Percentiles rank a stretch among this genome's conserved stretches.
These are phyloP conservation scores for Lagria hirta DNA, from an alignment of 2,888 invertebrate genomes.

Conservation along the genomic window DNA sequence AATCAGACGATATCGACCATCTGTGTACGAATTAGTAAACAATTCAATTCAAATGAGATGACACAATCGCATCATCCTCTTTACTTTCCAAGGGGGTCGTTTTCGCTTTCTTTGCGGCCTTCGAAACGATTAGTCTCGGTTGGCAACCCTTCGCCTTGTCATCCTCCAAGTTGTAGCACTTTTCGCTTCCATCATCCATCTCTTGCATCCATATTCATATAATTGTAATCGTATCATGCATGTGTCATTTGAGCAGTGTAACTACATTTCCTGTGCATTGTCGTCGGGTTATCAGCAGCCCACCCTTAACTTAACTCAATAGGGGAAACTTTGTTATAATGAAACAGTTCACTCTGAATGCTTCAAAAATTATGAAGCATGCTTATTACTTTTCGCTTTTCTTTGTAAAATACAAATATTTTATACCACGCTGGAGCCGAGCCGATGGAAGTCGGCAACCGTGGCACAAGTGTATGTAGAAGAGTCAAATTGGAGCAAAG, in stretches of 20 bases:
- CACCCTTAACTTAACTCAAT: constrained; percentile 35
- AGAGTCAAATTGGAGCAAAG: too few relatives aligned
- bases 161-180: too few relatives aligned
- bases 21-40: too few relatives aligned
- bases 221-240: constrained; percentile 54
- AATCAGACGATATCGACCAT: too few relatives aligned
- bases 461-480: too few relatives aligned
- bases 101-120: constrained; percentile 9
- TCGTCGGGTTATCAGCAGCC: constrained; percentile 49
- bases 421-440: too few relatives aligned
- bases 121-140: constrained; percentile 16
- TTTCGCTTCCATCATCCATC: constrained; percentile 25
- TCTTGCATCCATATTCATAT: constrained; percentile 50
- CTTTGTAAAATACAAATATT: too few relatives aligned
- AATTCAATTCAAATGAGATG: constrained; percentile 5
- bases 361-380: too few relatives aligned
- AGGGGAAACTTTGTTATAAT: too few relatives aligned
- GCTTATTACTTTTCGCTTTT: too few relatives aligned
- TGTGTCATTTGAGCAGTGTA: constrained; percentile 54
- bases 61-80: constrained; percentile 4
- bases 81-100: constrained; percentile 5
- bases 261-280: constrained; percentile 54
- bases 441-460: too few relatives aligned
- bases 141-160: constrained; percentile 16
- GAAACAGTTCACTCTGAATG: too few relatives aligned